A percentile compares a stretch with the other conserved stretches of the same genome.
Conservation (phyloP, 2,888 invertebrate species). For the Drosophila picticornis region DNA sequence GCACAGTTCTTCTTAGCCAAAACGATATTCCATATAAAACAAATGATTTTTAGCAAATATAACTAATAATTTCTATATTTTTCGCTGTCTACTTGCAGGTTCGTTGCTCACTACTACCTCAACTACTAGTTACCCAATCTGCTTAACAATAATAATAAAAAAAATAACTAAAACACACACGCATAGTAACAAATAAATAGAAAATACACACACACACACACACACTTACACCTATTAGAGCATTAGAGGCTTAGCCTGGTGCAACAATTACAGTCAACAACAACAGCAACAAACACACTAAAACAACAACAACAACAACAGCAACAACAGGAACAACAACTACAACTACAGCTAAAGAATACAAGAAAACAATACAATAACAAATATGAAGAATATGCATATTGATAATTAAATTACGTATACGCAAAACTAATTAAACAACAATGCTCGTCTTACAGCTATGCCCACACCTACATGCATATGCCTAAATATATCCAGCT, state of each 20-base stretch:
- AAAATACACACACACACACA: slow-evolving; percentile 27
- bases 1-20: not conserved
- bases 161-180: slow-evolving; percentile 36
- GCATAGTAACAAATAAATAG: slow-evolving; percentile 27
- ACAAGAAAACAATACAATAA: slow-evolving; percentile 51
- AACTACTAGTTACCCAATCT: slow-evolving; percentile 49
- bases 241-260: slow-evolving; percentile 23
- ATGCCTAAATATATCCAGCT: slow-evolving; percentile 35
- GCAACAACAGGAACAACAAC: slow-evolving; percentile 28
- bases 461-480: slow-evolving; percentile 40
- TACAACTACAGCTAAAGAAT: slow-evolving; percentile 42
- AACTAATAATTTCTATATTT: not conserved
- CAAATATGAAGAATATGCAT: slow-evolving; percentile 58
- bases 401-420: slow-evolving; percentile 69
- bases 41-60: not conserved
- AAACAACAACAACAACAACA: slow-evolving; percentile 11
- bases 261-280: slow-evolving; percentile 28
- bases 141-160: slow-evolving; percentile 47
- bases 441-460: slow-evolving; percentile 67
- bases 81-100: slow-evolving; percentile 59
- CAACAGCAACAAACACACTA: slow-evolving; percentile 12
- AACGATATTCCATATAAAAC: not conserved
- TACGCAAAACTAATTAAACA: slow-evolving; percentile 62
- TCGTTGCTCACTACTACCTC: slow-evolving; percentile 58
- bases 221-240: slow-evolving; percentile 22